phyloP scores from a whole-genome alignment of 1,140 invertebrate species.

The Drosophila tsacasi region DNA sequence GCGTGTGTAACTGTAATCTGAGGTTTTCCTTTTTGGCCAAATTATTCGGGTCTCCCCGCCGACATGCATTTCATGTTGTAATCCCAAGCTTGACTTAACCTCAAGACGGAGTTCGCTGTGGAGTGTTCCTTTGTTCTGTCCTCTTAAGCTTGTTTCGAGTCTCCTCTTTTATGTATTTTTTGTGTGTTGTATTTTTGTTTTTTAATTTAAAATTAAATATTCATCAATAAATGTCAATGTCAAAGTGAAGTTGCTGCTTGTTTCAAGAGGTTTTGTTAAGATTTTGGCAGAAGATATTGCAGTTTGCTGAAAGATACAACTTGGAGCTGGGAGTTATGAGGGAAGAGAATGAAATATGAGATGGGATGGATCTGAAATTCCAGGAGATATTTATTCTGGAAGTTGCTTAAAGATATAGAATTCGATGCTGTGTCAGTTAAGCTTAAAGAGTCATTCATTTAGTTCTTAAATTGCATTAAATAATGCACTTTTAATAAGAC shows the following conservation, averaged over 20 bases:
- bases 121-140: constrained; percentile 57
- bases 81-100: constrained; percentile 39
- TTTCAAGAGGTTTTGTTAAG: constrained; percentile 5
- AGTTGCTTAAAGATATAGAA: neutral
- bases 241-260: constrained; percentile 39
- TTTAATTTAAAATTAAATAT: constrained; percentile 38
- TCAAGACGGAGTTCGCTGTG: constrained; percentile 8
- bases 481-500: neutral
- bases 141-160: constrained; percentile 37
- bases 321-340: neutral
- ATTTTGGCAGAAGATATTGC: constrained; percentile 32
- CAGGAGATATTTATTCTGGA: neutral
- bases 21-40: constrained; percentile 30
- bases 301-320: constrained; percentile 29
- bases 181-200: constrained; percentile 5
- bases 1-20: constrained; percentile 48
- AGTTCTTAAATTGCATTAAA: neutral
- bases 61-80: constrained; percentile 25
- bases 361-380: neutral
- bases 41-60: constrained; percentile 32
- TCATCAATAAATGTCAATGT: constrained; percentile 66
- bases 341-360: constrained; percentile 15
- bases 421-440: neutral
- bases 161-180: neutral
- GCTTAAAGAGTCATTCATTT: neutral